A percentile compares a stretch with the other conserved stretches of the same genome.
Conservation (phyloP, 2,797 vertebrate species). For the Sternarchorhynchus goeldii region DNA sequence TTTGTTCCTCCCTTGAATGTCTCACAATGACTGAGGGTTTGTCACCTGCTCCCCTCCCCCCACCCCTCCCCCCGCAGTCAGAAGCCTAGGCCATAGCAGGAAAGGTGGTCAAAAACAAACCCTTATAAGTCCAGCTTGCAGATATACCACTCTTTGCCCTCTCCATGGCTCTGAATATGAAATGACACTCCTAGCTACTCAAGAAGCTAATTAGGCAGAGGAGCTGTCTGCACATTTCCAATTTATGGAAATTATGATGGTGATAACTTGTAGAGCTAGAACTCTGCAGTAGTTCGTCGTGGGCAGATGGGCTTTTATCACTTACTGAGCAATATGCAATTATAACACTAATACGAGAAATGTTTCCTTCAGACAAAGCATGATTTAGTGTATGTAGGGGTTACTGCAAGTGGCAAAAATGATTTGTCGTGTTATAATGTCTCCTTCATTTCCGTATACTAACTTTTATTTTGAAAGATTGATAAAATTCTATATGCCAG, state of each 20-base stretch:
- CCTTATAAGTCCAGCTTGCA: constrained; percentile 29
- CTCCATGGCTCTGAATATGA: constrained; percentile 22
- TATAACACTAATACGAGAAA: constrained; percentile 26
- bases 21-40: not conserved
- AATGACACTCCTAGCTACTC: constrained; percentile 40
- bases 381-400: constrained; percentile 5
- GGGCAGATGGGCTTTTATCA: not conserved
- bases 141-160: not conserved
- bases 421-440: not conserved
- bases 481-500: not conserved
- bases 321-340: not conserved
- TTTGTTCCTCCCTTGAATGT: not conserved
- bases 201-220: constrained; percentile 56
- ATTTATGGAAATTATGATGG: constrained; percentile 49
- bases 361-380: not conserved
- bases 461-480: too few relatives aligned
- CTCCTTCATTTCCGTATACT: not conserved
- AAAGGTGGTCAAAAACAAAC: constrained; percentile 34
- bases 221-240: constrained; percentile 40
- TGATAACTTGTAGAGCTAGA: constrained; percentile 20
- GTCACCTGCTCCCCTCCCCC: not conserved
- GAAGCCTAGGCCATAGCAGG: constrained; percentile 7
- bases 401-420: too few relatives aligned
- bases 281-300: constrained; percentile 4
- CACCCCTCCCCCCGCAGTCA: not conserved